Percentiles rank a stretch among this genome's conserved stretches.
Conservation (phyloP, 2,797 vertebrate genomes). For the Tenualosa thibaudeaui region DNA sequence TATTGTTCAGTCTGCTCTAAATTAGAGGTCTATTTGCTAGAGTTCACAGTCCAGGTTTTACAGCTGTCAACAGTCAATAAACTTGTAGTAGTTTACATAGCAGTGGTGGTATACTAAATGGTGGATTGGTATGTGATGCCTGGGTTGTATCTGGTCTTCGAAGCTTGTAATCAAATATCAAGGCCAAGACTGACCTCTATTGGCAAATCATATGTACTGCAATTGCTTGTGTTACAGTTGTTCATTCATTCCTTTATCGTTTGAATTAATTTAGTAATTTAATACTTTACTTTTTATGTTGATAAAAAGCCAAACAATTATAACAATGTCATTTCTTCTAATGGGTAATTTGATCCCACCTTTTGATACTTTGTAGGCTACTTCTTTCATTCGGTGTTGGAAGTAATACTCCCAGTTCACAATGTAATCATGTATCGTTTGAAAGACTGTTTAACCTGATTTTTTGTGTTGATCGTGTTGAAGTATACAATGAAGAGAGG, state of each 20-base stretch:
- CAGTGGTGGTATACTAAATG: neutral
- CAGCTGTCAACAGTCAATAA: neutral
- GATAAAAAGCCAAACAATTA: too few relatives aligned
- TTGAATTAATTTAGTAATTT: too few relatives aligned
- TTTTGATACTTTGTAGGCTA: too few relatives aligned
- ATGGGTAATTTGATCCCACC: too few relatives aligned
- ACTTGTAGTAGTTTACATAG: neutral
- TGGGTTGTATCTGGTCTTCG: neutral
- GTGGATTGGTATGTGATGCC: neutral
- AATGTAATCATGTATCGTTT: too few relatives aligned
- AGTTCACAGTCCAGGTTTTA: neutral
- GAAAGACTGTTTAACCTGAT: too few relatives aligned
- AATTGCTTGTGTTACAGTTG: neutral
- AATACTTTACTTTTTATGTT: neutral
- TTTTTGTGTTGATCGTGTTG: too few relatives aligned
- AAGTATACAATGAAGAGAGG: too few relatives aligned
- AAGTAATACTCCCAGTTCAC: too few relatives aligned
- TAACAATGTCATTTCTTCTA: too few relatives aligned
- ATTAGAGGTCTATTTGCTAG: neutral
- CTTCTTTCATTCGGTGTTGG: too few relatives aligned
- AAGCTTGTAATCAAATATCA: neutral
- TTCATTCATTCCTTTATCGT: neutral
- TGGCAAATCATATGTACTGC: conserved; percentile 8
- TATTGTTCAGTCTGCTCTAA: neutral
- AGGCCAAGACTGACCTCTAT: conserved; percentile 27